Evolutionary conservation across 2,797 vertebrate species (phyloP).

Genomic region (Micrastur ruficollis): DNA sequence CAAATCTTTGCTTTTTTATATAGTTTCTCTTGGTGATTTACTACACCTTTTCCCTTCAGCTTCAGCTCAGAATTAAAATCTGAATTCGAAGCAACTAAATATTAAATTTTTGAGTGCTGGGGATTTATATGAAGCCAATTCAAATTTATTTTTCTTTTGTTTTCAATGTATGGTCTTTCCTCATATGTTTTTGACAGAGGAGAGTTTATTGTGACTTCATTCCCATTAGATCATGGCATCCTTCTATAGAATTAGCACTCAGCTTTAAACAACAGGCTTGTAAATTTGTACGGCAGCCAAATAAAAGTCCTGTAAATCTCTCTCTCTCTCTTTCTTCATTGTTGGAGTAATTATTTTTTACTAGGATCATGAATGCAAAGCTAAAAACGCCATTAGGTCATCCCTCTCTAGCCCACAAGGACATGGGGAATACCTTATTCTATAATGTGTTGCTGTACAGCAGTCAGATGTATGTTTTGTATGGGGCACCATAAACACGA

Average conservation of each 20-base stretch:
- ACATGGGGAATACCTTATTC: background rate
- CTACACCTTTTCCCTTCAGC: background rate
- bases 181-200: background rate
- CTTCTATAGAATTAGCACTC: background rate
- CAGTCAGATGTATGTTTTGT: background rate
- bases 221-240: conserved; percentile 31
- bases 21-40: background rate
- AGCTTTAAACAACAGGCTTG: background rate
- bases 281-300: background rate
- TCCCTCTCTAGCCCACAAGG: background rate
- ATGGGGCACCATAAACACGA: background rate
- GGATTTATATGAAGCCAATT: background rate
- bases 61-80: background rate
- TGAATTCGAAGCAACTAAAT: background rate
- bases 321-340: background rate
- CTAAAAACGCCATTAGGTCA: background rate
- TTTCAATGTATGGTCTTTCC: background rate
- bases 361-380: background rate
- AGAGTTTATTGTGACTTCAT: background rate
- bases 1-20: background rate
- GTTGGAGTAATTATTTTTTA: background rate
- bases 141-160: background rate
- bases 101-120: background rate
- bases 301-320: background rate
- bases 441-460: background rate